Evolutionary conservation across 2,113 vertebrate species (phyloP), one percentile per base, ranked within the genome.

Genomic region (Hipposideros armiger): DNA sequence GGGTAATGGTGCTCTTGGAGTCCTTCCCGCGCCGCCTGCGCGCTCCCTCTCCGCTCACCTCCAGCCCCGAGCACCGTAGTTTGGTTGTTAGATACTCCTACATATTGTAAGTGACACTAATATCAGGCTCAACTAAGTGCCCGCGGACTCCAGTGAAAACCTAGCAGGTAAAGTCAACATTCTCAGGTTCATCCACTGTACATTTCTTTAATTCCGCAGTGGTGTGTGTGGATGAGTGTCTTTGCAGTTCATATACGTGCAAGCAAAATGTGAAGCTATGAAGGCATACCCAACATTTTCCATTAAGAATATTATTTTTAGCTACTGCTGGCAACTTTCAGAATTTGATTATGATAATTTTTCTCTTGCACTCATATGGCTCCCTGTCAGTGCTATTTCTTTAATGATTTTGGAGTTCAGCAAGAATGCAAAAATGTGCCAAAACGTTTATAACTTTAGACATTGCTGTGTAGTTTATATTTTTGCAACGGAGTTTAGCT

Each of bases 401-500:
- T 54, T 10, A 84, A 69, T 36, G 42, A 42, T 69, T 78, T 88
- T 28, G 36, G 42, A 93, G 28, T 56, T 56, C 4, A 70, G 80
- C 20, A 45, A 67, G 47, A 42, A 19, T 42, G 36, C 56, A 66
- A 42, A 42, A 72, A 69, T 40, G 30, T 28, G 26, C 91, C 56
- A 42, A 54, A 52, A 40, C 5, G 0, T 45, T 66, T 36, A n/a
- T 32, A 22, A 47, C 67, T 70, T 54, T 78, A 86, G 80, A 5
- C 73, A 88, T 14, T 0, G 16, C 83, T 36, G 42, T 81, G 50
- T 9, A 14, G 6, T 30, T 89, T 77, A 81, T 91, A 30, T 60
- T 62, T 96, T 40, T 85, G 58, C 84, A 89, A 40, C 2, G 36
- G 16, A 26, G 69, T 97, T 97, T 80, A 81, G 7, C 69, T 94